A percentile compares a stretch with the other conserved stretches of the same genome.
These are phyloP conservation scores for Philopotamus ludificatus DNA, from an alignment of 1,140 invertebrate genomes.

Conservation along the genomic window DNA sequence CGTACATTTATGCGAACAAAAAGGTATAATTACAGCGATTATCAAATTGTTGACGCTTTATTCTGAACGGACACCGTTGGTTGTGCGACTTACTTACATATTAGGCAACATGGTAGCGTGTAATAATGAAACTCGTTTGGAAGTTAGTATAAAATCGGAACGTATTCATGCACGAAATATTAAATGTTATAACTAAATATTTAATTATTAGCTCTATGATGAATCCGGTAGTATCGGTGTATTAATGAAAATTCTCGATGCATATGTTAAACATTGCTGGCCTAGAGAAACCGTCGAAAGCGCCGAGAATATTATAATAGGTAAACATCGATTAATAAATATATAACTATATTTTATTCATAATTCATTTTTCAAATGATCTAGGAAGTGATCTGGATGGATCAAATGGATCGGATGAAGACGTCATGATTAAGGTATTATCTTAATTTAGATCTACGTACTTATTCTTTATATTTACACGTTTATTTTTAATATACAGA, in stretches of 20 bases:
- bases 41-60: conserved; percentile 52
- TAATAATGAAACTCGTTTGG: conserved; percentile 62
- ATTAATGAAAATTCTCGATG: conserved; percentile 59
- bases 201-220: conserved; percentile 56
- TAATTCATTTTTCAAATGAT: conserved; percentile 18
- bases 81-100: conserved; percentile 73
- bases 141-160: conserved; percentile 51
- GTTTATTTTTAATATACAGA: conserved; percentile 41
- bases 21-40: conserved; percentile 48
- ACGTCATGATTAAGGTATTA: conserved; percentile 66
- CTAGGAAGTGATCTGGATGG: conserved; percentile 53
- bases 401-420: conserved; percentile 60
- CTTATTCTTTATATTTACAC: not conserved
- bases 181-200: not conserved
- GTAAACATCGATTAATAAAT: conserved; percentile 23
- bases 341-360: too few species aligned
- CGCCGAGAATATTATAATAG: conserved; percentile 40
- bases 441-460: not conserved
- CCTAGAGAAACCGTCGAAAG: conserved; percentile 46
- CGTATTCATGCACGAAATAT: not conserved
- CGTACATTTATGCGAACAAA: conserved; percentile 58
- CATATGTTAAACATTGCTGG: conserved; percentile 55
- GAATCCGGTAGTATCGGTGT: conserved; percentile 58
- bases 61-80: conserved; percentile 55
- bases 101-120: conserved; percentile 77